Conservation (phyloP, 2,888 invertebrate species). For the Cheilosia impressa region DNA sequence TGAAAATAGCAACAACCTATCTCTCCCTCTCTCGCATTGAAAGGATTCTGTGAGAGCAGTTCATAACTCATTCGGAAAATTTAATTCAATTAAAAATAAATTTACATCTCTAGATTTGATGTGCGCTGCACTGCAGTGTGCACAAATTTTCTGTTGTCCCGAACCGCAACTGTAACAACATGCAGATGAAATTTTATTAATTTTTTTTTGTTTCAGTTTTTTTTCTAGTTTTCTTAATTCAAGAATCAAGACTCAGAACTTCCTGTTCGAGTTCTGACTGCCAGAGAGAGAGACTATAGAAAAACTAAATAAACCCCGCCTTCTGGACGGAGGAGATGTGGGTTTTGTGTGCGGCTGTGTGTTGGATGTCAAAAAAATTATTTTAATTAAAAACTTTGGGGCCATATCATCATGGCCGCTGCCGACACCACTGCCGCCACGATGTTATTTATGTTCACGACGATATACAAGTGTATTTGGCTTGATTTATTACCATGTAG, state of each 20-base stretch:
- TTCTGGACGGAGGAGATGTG: slow-evolving; percentile 23
- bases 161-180: slow-evolving; percentile 21
- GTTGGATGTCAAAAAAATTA: slow-evolving; percentile 68
- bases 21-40: background rate
- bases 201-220: background rate
- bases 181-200: slow-evolving; percentile 35
- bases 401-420: slow-evolving; percentile 74
- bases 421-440: slow-evolving; percentile 65
- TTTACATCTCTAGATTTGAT: slow-evolving; percentile 39
- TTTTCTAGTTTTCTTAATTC: slow-evolving; percentile 54
- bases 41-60: slow-evolving; percentile 42
- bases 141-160: slow-evolving; percentile 15
- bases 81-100: slow-evolving; percentile 74
- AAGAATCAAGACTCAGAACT: slow-evolving; percentile 14
- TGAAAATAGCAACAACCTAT: slow-evolving; percentile 38
- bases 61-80: slow-evolving; percentile 69
- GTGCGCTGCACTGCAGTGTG: background rate
- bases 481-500: slow-evolving; percentile 73
- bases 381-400: slow-evolving; percentile 76
- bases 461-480: slow-evolving; percentile 76
- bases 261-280: slow-evolving; percentile 31
- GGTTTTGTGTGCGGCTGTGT: slow-evolving; percentile 17
- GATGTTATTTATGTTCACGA: slow-evolving; percentile 74
- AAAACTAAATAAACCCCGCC: slow-evolving; percentile 59
- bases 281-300: slow-evolving; percentile 4